Evolutionary conservation across 2,888 invertebrate genomes (phyloP).

Genomic region (Timandra comae): DNA sequence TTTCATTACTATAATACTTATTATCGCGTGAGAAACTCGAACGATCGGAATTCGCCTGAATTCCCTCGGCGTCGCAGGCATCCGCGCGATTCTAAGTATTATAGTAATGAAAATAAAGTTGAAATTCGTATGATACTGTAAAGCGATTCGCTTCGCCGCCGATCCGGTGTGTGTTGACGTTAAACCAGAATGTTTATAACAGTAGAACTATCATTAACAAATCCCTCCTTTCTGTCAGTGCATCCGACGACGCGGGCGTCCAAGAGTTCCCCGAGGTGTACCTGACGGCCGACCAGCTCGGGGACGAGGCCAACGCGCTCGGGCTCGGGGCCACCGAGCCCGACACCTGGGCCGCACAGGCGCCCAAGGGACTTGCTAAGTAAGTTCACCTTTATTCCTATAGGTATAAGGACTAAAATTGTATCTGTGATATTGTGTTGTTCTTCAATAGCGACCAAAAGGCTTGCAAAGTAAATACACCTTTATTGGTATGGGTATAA

Average conservation of each 20-base stretch:
- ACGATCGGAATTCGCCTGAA: too few species aligned
- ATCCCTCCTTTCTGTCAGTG: too few species aligned
- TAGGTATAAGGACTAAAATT: not conserved
- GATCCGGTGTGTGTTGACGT: too few species aligned
- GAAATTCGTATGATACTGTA: too few species aligned
- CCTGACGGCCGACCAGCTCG: constrained; percentile 85
- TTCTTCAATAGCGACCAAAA: not conserved
- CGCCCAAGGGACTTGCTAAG: constrained; percentile 87
- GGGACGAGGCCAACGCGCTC: constrained; percentile 85
- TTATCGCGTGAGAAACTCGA: too few species aligned
- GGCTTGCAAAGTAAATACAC: not conserved
- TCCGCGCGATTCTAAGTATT: too few species aligned
- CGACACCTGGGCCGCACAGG: constrained; percentile 95
- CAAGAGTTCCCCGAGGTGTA: constrained; percentile 85
- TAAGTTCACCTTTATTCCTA: constrained; percentile 43
- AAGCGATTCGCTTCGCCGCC: too few species aligned
- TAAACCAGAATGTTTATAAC: too few species aligned
- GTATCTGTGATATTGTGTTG: not conserved
- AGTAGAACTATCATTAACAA: too few species aligned
- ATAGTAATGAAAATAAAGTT: too few species aligned
- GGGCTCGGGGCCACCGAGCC: constrained; percentile 90
- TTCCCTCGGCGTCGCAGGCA: too few species aligned
- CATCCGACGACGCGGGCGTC: constrained; percentile 82
- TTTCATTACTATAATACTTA: too few species aligned
- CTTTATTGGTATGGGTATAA: not conserved